These are phyloP conservation scores for Stictonetta naevosa DNA, from an alignment of 2,113 vertebrate species.

Conservation along the genomic window DNA sequence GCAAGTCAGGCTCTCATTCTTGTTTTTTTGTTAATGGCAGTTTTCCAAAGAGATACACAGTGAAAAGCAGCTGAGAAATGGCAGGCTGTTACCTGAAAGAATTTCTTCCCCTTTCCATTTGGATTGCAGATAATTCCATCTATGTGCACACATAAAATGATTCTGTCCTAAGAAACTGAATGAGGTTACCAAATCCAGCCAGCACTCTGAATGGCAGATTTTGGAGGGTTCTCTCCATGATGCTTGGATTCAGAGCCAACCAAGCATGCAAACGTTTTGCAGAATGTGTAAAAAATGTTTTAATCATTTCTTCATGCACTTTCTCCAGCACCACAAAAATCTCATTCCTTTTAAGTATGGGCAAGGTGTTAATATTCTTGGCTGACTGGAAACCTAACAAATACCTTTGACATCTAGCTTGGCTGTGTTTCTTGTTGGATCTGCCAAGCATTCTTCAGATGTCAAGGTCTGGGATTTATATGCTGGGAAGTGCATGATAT, in stretches of 20 bases:
- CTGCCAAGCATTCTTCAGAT: conserved; percentile 78
- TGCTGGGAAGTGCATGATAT: conserved; percentile 59
- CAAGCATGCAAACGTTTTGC: conserved; percentile 8
- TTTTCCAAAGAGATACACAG: not conserved
- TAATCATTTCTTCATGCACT: not conserved
- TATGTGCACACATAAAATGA: not conserved
- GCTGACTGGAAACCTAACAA: conserved; percentile 57
- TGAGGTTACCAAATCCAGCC: not conserved
- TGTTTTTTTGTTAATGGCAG: not conserved
- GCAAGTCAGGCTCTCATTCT: not conserved
- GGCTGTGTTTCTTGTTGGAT: conserved; percentile 58
- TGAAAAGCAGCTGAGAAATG: not conserved
- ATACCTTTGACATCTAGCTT: conserved; percentile 74
- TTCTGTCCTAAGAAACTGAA: not conserved
- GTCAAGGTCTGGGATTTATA: conserved; percentile 73
- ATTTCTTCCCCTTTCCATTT: not conserved
- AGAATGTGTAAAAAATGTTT: not conserved
- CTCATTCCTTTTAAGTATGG: conserved; percentile 41
- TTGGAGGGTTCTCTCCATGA: not conserved
- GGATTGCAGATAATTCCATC: not conserved
- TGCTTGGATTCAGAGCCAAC: conserved; percentile 10
- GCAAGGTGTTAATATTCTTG: conserved; percentile 72
- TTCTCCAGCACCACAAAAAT: not conserved
- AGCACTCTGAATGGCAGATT: not conserved
- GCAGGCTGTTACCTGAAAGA: not conserved